Conservation (phyloP, 2,797 vertebrate species). For the Coluber constrictor region DNA sequence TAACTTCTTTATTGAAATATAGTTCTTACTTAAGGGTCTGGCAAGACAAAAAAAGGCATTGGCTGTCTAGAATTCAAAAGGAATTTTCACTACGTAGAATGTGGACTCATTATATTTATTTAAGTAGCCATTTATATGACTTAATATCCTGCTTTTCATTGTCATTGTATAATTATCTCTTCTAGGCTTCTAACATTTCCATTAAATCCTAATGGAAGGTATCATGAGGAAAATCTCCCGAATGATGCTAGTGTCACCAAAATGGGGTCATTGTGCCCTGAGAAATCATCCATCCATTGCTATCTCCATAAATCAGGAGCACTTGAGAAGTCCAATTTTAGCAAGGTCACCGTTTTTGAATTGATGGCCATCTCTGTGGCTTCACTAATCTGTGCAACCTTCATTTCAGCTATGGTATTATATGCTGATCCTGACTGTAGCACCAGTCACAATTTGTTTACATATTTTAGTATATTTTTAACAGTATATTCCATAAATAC, state of each 20-base stretch:
- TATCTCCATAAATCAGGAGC: background rate
- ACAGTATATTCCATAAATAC: background rate
- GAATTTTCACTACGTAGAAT: background rate
- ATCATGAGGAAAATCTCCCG: background rate
- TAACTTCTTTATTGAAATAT: too few species aligned
- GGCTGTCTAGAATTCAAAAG: background rate
- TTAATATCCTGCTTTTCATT: background rate
- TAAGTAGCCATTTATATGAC: background rate
- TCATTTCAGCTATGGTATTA: background rate
- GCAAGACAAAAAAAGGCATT: background rate
- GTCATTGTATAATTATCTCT: background rate
- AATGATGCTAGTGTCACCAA: background rate
- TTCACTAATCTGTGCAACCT: background rate
- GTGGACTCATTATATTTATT: background rate
- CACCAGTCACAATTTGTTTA: background rate
- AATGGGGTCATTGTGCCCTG: background rate
- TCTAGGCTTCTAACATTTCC: background rate
- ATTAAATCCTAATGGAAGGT: background rate
- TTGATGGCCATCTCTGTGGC: background rate
- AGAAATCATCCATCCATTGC: background rate
- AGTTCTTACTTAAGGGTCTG: background rate
- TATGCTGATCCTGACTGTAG: background rate
- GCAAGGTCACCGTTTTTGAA: background rate
- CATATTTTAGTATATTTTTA: background rate
- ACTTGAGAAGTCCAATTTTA: background rate